Percentiles rank a stretch among this genome's conserved stretches.
Evolutionary conservation across 2,797 vertebrate genomes (phyloP).

Genomic region (Zonotrichia albicollis): DNA sequence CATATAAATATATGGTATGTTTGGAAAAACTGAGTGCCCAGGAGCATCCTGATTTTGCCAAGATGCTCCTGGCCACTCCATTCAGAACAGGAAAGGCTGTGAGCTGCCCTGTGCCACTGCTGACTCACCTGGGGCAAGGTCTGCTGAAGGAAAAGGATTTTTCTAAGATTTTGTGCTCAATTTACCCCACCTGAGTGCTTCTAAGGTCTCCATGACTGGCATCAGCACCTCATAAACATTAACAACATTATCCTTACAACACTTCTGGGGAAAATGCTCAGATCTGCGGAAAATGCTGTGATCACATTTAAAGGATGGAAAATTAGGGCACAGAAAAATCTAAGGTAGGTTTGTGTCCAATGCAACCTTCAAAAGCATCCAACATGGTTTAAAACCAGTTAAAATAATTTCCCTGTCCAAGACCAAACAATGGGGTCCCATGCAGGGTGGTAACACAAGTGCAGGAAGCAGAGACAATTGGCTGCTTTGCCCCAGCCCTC

Average conservation of each 20-base stretch:
- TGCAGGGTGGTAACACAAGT: not conserved
- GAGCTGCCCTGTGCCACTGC: not conserved
- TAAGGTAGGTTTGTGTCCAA: not conserved
- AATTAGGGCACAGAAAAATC: not conserved
- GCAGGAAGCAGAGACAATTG: not conserved
- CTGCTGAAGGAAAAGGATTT: not conserved
- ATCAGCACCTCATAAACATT: not conserved
- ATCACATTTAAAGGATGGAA: not conserved
- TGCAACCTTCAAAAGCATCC: not conserved
- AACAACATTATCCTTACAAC: not conserved
- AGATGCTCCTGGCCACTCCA: not conserved
- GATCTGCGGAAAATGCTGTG: not conserved
- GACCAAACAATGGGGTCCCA: not conserved
- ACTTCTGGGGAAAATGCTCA: not conserved
- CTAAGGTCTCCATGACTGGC: not conserved
- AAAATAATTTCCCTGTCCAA: not conserved
- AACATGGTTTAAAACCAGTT: rapidly evolving
- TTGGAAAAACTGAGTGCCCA: not conserved
- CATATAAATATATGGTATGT: not conserved
- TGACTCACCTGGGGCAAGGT: not conserved
- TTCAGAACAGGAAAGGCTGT: not conserved
- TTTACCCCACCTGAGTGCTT: not conserved
- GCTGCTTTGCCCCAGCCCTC: not conserved
- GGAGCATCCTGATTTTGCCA: not conserved
- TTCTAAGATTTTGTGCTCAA: not conserved